These are phyloP conservation scores for Bombus confusus DNA, from an alignment of 1,140 invertebrate species.

Conservation along the genomic window DNA sequence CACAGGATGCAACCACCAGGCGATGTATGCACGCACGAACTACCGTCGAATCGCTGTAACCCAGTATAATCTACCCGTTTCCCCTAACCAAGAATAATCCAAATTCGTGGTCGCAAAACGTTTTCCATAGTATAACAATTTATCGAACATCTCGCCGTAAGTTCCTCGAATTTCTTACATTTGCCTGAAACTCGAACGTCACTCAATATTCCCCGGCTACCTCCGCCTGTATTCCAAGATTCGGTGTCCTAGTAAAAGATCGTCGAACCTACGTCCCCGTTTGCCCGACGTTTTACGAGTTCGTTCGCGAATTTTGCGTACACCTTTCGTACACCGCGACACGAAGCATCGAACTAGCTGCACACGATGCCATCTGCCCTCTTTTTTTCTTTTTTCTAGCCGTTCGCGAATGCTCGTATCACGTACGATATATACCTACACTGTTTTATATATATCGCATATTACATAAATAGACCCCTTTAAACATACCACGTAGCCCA, in stretches of 20 bases:
- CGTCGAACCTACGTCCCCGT: conserved; percentile 22
- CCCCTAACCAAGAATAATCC: not conserved
- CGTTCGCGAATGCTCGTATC: not conserved
- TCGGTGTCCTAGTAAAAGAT: conserved; percentile 18
- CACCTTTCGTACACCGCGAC: not conserved
- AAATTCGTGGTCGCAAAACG: not conserved
- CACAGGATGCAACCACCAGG: not conserved
- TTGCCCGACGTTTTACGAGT: not conserved
- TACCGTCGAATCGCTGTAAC: conserved; percentile 20
- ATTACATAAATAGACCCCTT: not conserved
- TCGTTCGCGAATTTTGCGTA: conserved; percentile 1
- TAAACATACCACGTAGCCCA: not conserved
- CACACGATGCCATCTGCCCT: not conserved
- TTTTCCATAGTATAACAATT: not conserved
- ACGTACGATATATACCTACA: not conserved
- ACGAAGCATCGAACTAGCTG: not conserved
- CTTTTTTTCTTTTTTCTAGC: too few species aligned
- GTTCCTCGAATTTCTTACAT: conserved; percentile 6
- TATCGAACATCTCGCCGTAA: not conserved
- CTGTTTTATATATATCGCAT: not conserved
- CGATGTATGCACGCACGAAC: not conserved
- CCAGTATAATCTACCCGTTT: not conserved
- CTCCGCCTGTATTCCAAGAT: not conserved
- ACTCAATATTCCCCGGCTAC: not conserved
- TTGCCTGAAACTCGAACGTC: conserved; percentile 3